Percentiles rank a stretch among this genome's conserved stretches.
Conservation (phyloP, 2,113 vertebrate species). For the Gyps fulvus region DNA sequence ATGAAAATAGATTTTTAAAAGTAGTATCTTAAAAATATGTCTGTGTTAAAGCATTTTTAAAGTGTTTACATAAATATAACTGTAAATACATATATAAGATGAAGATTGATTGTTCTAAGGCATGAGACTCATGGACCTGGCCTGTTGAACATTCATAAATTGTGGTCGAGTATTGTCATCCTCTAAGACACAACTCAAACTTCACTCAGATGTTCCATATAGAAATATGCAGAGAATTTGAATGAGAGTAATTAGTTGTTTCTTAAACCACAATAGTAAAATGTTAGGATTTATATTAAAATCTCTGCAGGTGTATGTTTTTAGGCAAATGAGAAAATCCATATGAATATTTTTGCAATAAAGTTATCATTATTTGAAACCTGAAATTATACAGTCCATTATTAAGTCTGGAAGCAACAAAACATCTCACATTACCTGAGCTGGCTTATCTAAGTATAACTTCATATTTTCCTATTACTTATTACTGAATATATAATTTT, state of each 20-base stretch:
- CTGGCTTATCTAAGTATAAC: not conserved
- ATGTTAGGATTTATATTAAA: not conserved
- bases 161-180: not conserved
- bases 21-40: not conserved
- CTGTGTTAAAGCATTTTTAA: not conserved
- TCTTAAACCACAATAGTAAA: not conserved
- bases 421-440: not conserved
- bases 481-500: not conserved
- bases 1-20: not conserved
- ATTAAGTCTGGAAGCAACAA: not conserved
- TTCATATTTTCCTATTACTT: not conserved
- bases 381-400: not conserved
- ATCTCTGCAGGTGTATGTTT: not conserved
- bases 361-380: not conserved
- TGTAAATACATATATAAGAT: not conserved
- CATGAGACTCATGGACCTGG: not conserved
- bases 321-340: not conserved
- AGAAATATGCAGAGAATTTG: not conserved
- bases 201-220: not conserved
- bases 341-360: not conserved
- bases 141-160: not conserved
- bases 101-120: not conserved
- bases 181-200: not conserved
- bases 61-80: not conserved
- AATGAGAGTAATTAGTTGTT: not conserved